Percentiles rank a stretch among this genome's conserved stretches.
phyloP scores from a whole-genome alignment of 2,888 invertebrate species.

The Eupithecia dodoneata region DNA sequence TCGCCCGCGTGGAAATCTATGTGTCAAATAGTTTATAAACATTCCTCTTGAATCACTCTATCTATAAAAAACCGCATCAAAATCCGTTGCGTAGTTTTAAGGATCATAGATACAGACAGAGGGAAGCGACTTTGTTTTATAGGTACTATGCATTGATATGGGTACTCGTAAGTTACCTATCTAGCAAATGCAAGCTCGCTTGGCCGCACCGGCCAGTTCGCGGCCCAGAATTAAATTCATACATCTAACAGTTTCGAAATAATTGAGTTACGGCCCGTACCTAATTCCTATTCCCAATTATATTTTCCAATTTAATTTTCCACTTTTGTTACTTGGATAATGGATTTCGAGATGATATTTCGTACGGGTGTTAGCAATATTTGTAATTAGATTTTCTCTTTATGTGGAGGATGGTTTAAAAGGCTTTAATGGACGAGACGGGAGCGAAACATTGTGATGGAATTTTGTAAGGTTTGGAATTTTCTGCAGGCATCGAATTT shows the following conservation, averaged over 20 bases:
- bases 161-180: background rate
- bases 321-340: slow-evolving; percentile 64
- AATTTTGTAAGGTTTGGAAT: background rate
- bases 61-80: no score
- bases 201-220: background rate
- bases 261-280: slow-evolving; percentile 61
- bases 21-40: no score
- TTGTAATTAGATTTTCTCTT: slow-evolving; percentile 39
- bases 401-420: slow-evolving; percentile 13
- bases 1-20: no score
- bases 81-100: no score
- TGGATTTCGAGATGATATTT: slow-evolving; percentile 55
- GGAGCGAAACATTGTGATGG: background rate
- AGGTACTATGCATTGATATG: no score
- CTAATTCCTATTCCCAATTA: slow-evolving; percentile 67
- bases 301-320: slow-evolving; percentile 71
- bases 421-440: slow-evolving; percentile 11
- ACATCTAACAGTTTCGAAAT: slow-evolving; percentile 50
- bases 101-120: no score
- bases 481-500: background rate
- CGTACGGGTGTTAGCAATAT: slow-evolving; percentile 37
- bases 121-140: no score
- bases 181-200: background rate
- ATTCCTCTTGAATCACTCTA: no score
- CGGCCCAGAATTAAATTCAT: slow-evolving; percentile 43